Percentiles rank a stretch among this genome's conserved stretches.
phyloP scores from a whole-genome alignment of 2,888 invertebrate genomes.

The Campopleginae sp. region DNA sequence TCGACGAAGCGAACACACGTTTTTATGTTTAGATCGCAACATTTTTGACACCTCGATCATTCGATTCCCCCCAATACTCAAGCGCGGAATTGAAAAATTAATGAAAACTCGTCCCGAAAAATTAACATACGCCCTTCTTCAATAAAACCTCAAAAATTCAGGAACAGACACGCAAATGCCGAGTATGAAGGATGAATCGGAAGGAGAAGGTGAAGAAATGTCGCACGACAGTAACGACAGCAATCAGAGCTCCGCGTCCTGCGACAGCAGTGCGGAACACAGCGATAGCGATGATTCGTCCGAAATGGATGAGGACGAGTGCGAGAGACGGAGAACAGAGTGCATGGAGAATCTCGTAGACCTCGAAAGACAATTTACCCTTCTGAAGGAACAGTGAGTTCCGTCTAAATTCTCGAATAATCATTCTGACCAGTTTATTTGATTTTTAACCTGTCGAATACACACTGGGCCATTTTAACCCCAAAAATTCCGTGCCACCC shows the following conservation, averaged over 20 bases:
- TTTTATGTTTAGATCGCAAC: neutral
- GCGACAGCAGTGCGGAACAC: slow-evolving; percentile 91
- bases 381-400: slow-evolving; percentile 93
- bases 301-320: slow-evolving; percentile 97
- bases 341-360: slow-evolving; percentile 94
- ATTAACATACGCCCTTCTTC: neutral
- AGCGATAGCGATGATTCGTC: slow-evolving; percentile 93
- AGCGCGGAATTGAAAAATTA: neutral
- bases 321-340: slow-evolving; percentile 92
- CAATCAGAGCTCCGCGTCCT: slow-evolving; percentile 82
- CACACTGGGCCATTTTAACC: too few species aligned
- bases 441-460: neutral
- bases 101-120: too few species aligned
- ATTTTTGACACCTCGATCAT: neutral
- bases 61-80: neutral
- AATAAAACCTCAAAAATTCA: neutral
- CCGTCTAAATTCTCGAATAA: neutral
- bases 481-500: too few species aligned
- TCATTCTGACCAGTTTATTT: neutral
- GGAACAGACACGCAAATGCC: slow-evolving; percentile 76
- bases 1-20: neutral
- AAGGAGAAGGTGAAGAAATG: slow-evolving; percentile 83
- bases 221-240: slow-evolving; percentile 83
- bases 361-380: slow-evolving; percentile 94
- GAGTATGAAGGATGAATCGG: slow-evolving; percentile 83